These are phyloP conservation scores for Hirtodrosophila cameraria DNA, from an alignment of 2,888 invertebrate genomes.

Conservation along the genomic window DNA sequence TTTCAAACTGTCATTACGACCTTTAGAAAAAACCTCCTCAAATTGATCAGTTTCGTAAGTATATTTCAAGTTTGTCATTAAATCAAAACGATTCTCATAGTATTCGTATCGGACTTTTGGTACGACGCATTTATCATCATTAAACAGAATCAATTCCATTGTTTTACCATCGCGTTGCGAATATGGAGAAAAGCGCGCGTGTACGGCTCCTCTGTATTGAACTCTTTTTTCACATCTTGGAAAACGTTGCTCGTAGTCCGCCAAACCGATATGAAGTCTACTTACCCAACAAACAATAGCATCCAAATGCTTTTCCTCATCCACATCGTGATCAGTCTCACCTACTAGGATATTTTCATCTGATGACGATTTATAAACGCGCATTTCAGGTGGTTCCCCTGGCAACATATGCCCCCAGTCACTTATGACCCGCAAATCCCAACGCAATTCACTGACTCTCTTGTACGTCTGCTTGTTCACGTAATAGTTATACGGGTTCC, in stretches of 20 bases:
- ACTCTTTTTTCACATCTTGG: conserved; percentile 89
- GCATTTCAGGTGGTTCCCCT: conserved; percentile 87
- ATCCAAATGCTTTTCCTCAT: conserved; percentile 89
- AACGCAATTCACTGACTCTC: conserved; percentile 85
- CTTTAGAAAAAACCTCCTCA: conserved; percentile 87
- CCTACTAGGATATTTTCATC: conserved; percentile 86
- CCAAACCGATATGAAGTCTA: conserved; percentile 86
- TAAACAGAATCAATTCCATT: conserved; percentile 74
- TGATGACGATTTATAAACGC: conserved; percentile 76
- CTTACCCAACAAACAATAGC: conserved; percentile 91
- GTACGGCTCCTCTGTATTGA: conserved; percentile 89
- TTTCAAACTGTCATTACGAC: conserved; percentile 89
- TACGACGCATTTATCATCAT: conserved; percentile 73
- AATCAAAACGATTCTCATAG: conserved; percentile 88
- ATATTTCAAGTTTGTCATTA: conserved; percentile 85
- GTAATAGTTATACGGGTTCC: conserved; percentile 95
- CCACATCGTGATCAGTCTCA: conserved; percentile 83
- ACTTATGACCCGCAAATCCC: conserved; percentile 86
- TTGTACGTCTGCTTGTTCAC: conserved; percentile 87
- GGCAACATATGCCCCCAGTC: conserved; percentile 91
- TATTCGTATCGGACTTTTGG: conserved; percentile 86
- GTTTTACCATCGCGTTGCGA: conserved; percentile 88
- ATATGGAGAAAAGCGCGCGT: conserved; percentile 92
- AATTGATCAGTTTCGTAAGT: conserved; percentile 85
- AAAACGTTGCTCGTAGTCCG: conserved; percentile 89